Conservation (phyloP, 2,113 vertebrate species). For the Chunga burmeisteri region DNA sequence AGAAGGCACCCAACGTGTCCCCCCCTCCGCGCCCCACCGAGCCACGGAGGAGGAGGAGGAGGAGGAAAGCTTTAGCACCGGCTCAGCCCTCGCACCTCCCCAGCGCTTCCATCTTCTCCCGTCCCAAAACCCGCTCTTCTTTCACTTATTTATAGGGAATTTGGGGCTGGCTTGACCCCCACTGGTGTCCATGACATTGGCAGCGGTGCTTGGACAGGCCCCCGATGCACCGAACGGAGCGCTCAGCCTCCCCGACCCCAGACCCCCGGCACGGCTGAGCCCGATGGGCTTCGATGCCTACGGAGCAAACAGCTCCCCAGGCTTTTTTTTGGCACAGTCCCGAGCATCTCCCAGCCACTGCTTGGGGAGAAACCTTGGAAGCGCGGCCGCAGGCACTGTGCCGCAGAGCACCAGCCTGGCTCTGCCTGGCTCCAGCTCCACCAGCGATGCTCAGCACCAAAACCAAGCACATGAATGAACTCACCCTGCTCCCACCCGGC, state of each 20-base stretch:
- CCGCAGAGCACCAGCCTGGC: not conserved
- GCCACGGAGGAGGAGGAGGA: not conserved
- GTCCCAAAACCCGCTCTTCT: not conserved
- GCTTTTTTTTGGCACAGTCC: not conserved
- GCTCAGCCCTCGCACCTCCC: not conserved
- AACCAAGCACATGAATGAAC: accelerated
- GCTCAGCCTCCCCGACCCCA: not conserved
- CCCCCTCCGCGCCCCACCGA: not conserved
- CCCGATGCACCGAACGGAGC: not conserved
- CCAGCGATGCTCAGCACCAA: accelerated
- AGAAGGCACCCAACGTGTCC: not conserved
- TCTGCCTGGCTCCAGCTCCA: not conserved
- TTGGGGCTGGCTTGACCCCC: not conserved
- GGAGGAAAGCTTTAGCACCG: not conserved
- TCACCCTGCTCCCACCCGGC: not conserved
- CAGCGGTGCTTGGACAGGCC: not conserved
- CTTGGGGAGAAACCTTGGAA: not conserved
- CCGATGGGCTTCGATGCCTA: accelerated
- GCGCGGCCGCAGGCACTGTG: accelerated
- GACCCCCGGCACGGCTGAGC: accelerated
- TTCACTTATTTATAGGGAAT: not conserved
- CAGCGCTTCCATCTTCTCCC: not conserved
- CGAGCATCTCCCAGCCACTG: accelerated
- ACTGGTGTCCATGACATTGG: accelerated
- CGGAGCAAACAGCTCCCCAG: not conserved